Conservation (phyloP, 2,888 invertebrate genomes). For the Belgica antarctica region DNA sequence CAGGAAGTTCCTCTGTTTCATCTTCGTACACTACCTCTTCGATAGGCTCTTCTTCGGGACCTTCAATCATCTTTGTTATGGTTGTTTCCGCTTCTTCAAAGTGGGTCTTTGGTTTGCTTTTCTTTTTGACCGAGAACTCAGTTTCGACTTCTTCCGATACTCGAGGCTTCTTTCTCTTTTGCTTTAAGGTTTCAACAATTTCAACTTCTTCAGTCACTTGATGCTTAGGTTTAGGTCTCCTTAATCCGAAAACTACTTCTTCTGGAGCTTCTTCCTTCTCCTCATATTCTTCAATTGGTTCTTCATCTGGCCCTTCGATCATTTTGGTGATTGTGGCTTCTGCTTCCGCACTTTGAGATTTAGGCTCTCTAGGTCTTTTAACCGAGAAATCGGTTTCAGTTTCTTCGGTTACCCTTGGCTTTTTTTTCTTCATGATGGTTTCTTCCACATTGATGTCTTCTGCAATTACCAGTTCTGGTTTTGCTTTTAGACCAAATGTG, state of each 20-base stretch:
- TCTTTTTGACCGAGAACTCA: conserved; percentile 50
- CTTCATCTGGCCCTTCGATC: conserved; percentile 46
- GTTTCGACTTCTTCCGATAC: conserved; percentile 46
- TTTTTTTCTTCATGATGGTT: conserved; percentile 46
- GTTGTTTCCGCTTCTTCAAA: conserved; percentile 51
- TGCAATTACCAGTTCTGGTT: conserved; percentile 50
- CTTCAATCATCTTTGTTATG: conserved; percentile 46
- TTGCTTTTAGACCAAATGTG: conserved; percentile 48
- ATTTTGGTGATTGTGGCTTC: conserved; percentile 49
- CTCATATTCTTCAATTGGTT: conserved; percentile 46
- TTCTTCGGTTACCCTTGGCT: conserved; percentile 47
- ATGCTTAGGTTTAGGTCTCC: conserved; percentile 48
- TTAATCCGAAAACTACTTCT: conserved; percentile 47
- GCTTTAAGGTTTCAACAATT: conserved; percentile 48
- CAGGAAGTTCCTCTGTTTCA: conserved; percentile 49
- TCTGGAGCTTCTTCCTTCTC: conserved; percentile 49
- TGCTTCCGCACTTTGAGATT: conserved; percentile 49
- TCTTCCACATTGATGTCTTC: conserved; percentile 49
- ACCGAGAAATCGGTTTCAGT: conserved; percentile 46
- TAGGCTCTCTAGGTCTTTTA: conserved; percentile 52
- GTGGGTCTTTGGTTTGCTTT: conserved; percentile 49
- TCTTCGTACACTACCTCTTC: conserved; percentile 52
- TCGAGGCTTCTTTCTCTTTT: conserved; percentile 48
- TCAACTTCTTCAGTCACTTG: conserved; percentile 49
- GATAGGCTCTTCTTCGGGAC: conserved; percentile 50